These are phyloP conservation scores for Darevskia nairensis DNA, from an alignment of 2,797 vertebrate species.

Conservation along the genomic window DNA sequence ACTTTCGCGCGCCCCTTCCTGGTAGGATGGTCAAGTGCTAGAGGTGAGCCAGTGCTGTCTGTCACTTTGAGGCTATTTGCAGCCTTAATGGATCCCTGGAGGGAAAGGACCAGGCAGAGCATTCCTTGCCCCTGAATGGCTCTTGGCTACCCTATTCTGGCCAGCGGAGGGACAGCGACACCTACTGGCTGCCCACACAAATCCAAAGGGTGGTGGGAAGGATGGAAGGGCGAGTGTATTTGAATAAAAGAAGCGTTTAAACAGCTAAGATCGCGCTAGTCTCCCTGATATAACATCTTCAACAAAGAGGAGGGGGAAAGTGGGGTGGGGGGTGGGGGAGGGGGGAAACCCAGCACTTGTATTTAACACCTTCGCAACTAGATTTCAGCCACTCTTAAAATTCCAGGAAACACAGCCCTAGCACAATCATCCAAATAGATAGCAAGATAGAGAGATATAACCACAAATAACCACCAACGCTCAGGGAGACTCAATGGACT, in stretches of 20 bases:
- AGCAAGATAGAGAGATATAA: no score
- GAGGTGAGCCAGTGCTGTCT: conserved; percentile 2
- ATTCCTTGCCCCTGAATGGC: conserved; percentile 40
- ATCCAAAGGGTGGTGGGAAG: conserved; percentile 37
- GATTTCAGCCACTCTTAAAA: neutral
- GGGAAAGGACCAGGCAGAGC: neutral
- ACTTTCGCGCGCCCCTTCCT: neutral
- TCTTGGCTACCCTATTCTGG: conserved; percentile 50
- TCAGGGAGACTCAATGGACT: neutral
- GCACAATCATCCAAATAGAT: neutral
- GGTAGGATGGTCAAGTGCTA: conserved; percentile 45
- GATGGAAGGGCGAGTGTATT: neutral
- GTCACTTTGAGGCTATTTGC: conserved; percentile 5
- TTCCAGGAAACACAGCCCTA: neutral
- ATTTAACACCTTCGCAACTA: neutral
- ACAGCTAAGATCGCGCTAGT: neutral
- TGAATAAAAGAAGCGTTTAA: neutral
- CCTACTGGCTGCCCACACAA: conserved; percentile 64
- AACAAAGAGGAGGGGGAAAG: neutral
- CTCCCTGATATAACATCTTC: neutral
- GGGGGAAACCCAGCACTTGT: neutral
- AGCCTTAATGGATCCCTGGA: conserved; percentile 32
- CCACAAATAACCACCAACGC: neutral
- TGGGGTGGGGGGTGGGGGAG: no score
- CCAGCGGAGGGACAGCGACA: conserved; percentile 76